Evolutionary conservation across 2,797 vertebrate species (phyloP).

Genomic region (Avahi laniger): DNA sequence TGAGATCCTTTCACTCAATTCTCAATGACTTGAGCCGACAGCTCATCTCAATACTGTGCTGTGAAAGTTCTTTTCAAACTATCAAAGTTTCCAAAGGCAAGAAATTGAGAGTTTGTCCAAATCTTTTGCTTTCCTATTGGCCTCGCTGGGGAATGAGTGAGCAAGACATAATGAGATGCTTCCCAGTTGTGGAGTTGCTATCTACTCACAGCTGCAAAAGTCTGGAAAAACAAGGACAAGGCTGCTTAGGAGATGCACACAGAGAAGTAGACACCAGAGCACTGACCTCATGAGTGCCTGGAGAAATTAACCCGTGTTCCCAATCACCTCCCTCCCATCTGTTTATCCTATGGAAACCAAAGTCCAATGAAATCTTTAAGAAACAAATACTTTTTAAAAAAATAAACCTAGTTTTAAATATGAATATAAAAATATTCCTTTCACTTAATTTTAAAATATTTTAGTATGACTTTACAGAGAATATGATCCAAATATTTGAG

Average conservation of each 20-base stretch:
- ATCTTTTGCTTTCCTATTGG: background rate
- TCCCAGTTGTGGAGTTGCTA: background rate
- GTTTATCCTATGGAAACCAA: background rate
- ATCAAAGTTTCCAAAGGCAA: background rate
- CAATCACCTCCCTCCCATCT: background rate
- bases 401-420: background rate
- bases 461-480: background rate
- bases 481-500: background rate
- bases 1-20: no score
- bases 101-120: background rate
- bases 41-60: background rate
- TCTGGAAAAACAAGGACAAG: background rate
- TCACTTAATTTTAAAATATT: background rate
- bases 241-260: background rate
- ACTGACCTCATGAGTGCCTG: background rate
- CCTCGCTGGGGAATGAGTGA: no score
- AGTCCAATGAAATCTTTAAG: background rate
- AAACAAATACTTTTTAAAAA: background rate
- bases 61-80: background rate
- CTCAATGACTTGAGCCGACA: no score
- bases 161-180: rapidly evolving
- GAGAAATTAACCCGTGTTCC: background rate
- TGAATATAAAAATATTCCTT: background rate
- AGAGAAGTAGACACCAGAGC: background rate
- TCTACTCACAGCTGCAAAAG: background rate